Conservation (phyloP, 2,113 vertebrate genomes). For the Triplophysa siluroides region DNA sequence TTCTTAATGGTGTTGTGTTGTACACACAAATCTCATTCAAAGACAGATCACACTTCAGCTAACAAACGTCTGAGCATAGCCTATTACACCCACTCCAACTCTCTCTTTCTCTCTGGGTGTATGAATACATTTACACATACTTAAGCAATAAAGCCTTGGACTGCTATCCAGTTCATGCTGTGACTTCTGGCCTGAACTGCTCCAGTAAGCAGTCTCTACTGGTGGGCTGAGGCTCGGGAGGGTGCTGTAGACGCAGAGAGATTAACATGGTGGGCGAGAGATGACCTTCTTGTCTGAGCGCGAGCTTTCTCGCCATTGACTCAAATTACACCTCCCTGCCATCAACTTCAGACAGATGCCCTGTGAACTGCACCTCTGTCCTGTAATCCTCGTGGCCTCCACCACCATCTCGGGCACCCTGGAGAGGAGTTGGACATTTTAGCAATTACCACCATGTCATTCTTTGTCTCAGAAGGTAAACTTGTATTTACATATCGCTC, state of each 20-base stretch:
- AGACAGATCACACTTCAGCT: not conserved
- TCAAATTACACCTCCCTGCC: slow-evolving; percentile 62
- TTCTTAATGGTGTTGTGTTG: not conserved
- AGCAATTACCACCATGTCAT: slow-evolving; percentile 66
- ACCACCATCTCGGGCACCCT: slow-evolving; percentile 31
- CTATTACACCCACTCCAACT: slow-evolving; percentile 22
- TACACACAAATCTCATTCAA: slow-evolving; percentile 18
- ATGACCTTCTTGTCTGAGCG: slow-evolving; percentile 63
- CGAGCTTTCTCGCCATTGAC: slow-evolving; percentile 57
- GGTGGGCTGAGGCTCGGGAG: slow-evolving; percentile 44
- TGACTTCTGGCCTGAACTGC: slow-evolving; percentile 13
- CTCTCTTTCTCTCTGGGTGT: not conserved
- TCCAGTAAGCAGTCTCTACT: not conserved
- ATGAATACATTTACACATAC: slow-evolving; percentile 26
- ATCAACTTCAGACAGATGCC: slow-evolving; percentile 49
- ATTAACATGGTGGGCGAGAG: slow-evolving; percentile 60
- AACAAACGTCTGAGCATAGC: slow-evolving; percentile 10
- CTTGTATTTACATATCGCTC: slow-evolving; percentile 68
- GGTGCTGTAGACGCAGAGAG: slow-evolving; percentile 51
- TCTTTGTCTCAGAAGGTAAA: slow-evolving; percentile 59
- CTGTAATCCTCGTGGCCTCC: slow-evolving; percentile 41
- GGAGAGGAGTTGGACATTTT: slow-evolving; percentile 54
- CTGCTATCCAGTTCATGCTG: slow-evolving; percentile 1
- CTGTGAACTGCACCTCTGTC: slow-evolving; percentile 18
- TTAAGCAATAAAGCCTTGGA: not conserved